Percentiles rank a stretch among this genome's conserved stretches.
Evolutionary conservation across 23 tunicate species (phyloP).

Genomic region (Ciona savignyi): DNA sequence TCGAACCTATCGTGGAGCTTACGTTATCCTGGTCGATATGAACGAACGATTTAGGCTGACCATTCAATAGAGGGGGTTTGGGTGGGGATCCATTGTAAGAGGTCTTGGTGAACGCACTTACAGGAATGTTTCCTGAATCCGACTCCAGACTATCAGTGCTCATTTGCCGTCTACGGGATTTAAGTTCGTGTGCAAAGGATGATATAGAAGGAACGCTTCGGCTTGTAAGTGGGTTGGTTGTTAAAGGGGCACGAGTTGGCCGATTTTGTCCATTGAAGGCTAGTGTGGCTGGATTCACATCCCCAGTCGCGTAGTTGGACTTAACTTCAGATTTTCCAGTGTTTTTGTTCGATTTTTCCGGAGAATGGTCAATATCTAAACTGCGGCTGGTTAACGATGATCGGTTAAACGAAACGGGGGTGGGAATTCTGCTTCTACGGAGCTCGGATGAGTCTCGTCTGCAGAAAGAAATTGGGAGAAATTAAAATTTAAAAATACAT

Average conservation of each 20-base stretch:
- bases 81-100: neutral
- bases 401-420: neutral
- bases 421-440: neutral
- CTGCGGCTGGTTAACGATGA: neutral
- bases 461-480: too few relatives aligned
- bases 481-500: too few relatives aligned
- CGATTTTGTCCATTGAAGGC: neutral
- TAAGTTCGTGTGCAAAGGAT: neutral
- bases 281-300: neutral
- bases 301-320: neutral
- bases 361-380: neutral
- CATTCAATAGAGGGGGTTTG: neutral
- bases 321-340: neutral
- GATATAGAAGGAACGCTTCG: neutral
- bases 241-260: neutral
- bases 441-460: neutral
- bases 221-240: neutral
- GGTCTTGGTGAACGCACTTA: neutral
- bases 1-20: neutral
- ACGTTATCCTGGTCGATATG: neutral
- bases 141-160: neutral
- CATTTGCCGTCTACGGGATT: neutral
- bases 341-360: neutral
- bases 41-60: neutral
- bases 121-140: neutral